Evolutionary conservation across 2,113 vertebrate genomes (phyloP), one percentile per base, ranked within the genome.

Genomic region (Rana temporaria): DNA sequence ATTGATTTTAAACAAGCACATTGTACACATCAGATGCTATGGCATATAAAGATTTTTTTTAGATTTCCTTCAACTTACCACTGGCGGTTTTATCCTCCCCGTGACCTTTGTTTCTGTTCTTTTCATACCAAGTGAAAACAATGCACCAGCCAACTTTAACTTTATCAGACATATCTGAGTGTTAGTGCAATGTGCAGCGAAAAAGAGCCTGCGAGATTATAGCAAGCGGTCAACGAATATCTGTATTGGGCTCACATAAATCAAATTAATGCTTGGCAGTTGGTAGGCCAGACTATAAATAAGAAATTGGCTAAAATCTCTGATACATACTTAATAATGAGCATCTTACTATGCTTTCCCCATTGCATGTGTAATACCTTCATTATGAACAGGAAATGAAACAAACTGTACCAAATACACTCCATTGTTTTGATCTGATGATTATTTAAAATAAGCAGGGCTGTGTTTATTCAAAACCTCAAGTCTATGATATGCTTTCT

Each of bases 351-450:
- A 84, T 87, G 73, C 76, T 84, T 88, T 90, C 85, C 90, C 87
- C 85, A 55, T 68, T 79, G 90, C 79, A 87, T 85, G 82, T 85
- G 83, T 88, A 90, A 87, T 86, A 88, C 86, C 86, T 87, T 88
- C 90, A 88, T 90, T 34, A 71, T 90, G 91, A 90, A 73, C 90
- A 92, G 91, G 90, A 93, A 92, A 93, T 91, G 89, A 92, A 92
- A 90, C 90, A 90, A 86, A 87, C 86, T 87, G 84, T 86, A 86
- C 87, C 88, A 83, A 89, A 86, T 84, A 86, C 86, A 89, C 86
- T 92, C 87, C 90, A 89, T 88, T 89, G 91, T 86, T 88, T 88
- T n/a, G 86, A 90, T 90, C 85, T 89, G 88, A 88, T 92, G 88
- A 84, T 92, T 87, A 87, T 87, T 88, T 20, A 19, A 84, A 85